These are phyloP conservation scores for Triplophysa yarkandensis DNA, from an alignment of 2,797 vertebrate genomes.

Conservation along the genomic window DNA sequence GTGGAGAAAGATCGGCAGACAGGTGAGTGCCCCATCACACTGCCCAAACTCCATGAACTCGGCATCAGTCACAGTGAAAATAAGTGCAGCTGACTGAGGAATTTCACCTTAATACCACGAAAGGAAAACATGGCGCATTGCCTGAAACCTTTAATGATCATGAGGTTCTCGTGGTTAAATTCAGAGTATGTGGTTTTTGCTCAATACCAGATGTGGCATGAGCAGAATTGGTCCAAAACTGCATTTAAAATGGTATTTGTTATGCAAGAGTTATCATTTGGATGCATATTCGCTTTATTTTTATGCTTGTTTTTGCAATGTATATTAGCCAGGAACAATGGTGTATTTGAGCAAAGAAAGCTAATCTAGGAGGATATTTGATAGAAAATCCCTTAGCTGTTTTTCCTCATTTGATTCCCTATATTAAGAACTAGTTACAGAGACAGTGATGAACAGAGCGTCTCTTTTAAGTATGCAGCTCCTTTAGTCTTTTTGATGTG, in stretches of 20 bases:
- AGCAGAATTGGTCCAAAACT: neutral
- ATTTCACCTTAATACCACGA: neutral
- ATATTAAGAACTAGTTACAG: constrained; percentile 44
- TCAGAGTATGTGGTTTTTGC: neutral
- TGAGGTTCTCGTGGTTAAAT: neutral
- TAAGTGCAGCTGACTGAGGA: neutral
- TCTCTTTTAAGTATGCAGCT: constrained; percentile 27
- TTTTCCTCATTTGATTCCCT: constrained; percentile 30
- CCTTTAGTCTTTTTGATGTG: constrained; percentile 50
- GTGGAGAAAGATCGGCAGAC: constrained; percentile 95
- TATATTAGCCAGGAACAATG: neutral
- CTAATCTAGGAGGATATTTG: constrained; percentile 5
- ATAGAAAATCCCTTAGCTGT: neutral
- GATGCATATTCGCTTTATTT: neutral
- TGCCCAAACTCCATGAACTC: neutral
- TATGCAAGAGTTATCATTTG: constrained; percentile 7
- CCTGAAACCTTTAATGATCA: neutral
- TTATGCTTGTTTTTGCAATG: neutral
- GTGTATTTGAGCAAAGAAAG: neutral
- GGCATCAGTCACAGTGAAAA: neutral
- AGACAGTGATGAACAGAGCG: constrained; percentile 37
- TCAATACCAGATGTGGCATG: neutral
- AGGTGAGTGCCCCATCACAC: constrained; percentile 69
- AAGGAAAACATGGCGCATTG: neutral
- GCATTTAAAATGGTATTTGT: neutral